Evolutionary conservation across 1,140 invertebrate species (phyloP), one percentile per base, ranked within the genome.

Genomic region (Anoplophora glabripennis): DNA sequence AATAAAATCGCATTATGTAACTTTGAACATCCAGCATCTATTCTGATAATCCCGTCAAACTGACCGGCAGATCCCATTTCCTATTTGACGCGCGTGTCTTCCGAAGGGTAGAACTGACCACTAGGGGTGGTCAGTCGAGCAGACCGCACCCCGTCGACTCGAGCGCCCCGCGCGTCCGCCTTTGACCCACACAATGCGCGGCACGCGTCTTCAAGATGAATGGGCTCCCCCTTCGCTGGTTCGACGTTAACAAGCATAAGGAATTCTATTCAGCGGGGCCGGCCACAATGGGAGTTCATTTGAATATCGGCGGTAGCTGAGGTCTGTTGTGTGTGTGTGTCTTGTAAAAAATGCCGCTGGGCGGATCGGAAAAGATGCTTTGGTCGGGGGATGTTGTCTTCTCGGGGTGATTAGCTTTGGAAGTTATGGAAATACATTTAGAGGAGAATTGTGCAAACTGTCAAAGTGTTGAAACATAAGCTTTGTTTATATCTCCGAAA

Each of bases 121-220:
- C 59, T 64, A 59, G 59, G 66, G 67, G 64, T 68, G 67, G 64
- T 66, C 67, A 68, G 61, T 63, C 58, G 64, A 66, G 64, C 64
- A 66, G 61, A 66, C 67, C 61, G 58, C 58, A 57, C 64, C 67
- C 57, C 56, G 44, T 40, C 59, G 53, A 51, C 53, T 28, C 56
- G 42, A 21, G 36, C 59, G 56, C 41, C 63, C 59, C 49, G 37
- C 37, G 48, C 35, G 12, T 41, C 36, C 42, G 14, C 38, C 42
- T 15, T 35, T 36, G 48, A 51, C 56, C 55, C 41, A 15, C 45
- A 53, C 40, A 49, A 45, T 48, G 34, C 42, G 37, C 42, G 61
- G 61, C 64, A 63, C 61, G 61, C 58, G 64, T 56, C 57, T 60
- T 57, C 14, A 54, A 54, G 52, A 54, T 54, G 52, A 54, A 54